A percentile compares a stretch with the other conserved stretches of the same genome.
These are phyloP conservation scores for Sebastes taczanowskii DNA, from an alignment of 2,797 vertebrate species.

Conservation along the genomic window DNA sequence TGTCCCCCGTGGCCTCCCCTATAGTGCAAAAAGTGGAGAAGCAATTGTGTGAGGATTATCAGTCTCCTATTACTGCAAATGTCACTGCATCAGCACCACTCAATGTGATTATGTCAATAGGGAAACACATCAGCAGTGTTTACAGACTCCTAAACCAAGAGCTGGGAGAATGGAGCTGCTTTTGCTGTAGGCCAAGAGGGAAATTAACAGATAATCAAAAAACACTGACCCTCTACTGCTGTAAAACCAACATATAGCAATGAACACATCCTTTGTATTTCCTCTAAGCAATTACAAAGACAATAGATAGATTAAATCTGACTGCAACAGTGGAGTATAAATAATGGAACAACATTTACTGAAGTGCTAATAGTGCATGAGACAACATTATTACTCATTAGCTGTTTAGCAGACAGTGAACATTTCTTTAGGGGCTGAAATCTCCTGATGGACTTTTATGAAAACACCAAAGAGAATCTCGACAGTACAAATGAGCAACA, in stretches of 20 bases:
- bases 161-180: conserved; percentile 26
- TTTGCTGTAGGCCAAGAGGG: conserved; percentile 46
- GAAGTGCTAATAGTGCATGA: conserved; percentile 44
- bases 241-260: conserved; percentile 27
- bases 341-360: conserved; percentile 51
- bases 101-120: conserved; percentile 75
- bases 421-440: conserved; percentile 10
- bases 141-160: conserved; percentile 50
- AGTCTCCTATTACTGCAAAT: conserved; percentile 74
- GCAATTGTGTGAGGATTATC: conserved; percentile 78
- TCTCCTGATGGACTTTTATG: neutral
- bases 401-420: conserved; percentile 29
- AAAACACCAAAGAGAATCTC: conserved; percentile 15
- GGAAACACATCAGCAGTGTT: conserved; percentile 60
- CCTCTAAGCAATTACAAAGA: conserved; percentile 46
- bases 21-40: conserved; percentile 49
- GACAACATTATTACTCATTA: conserved; percentile 48
- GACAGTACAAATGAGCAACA: conserved; percentile 13
- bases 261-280: conserved; percentile 39
- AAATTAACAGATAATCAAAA: conserved; percentile 75
- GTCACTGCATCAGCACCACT: conserved; percentile 76
- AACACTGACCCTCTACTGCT: conserved; percentile 53
- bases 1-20: conserved; percentile 56
- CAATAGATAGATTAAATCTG: conserved; percentile 46
- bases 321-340: conserved; percentile 40